Base-by-base conservation (phyloP, 2,797 vertebrate species). In the Pyrocephalus nanus region DNA sequence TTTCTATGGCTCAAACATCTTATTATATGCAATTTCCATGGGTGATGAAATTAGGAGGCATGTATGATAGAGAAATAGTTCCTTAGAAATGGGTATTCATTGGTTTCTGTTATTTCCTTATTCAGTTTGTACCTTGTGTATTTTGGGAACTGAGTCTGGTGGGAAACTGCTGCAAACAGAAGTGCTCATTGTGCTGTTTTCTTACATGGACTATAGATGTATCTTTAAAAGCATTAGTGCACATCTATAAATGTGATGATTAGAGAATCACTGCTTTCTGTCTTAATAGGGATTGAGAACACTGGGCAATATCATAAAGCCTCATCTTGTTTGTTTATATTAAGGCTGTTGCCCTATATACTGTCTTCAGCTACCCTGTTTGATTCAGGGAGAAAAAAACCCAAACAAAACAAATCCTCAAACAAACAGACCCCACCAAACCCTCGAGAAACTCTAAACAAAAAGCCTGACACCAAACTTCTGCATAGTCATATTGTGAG, bases 401-500 rank as follows among this genome's bases (percentile, higher is more conserved):
- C 2, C 12, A 26, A 60, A 13, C 25, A 51, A 67, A 86, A 50
- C 29, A 53, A 66, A 40, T 27, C 7, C 18, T 36, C 19, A 70
- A 73, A 61, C 34, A 71, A 73, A 34, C 13, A 18, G 48, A 26
- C 8, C 3, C 5, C 8, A 27, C 26, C 8, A 64, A 55, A 6
- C 8, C 4, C 12, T 75, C 30, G 19, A 38, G 73, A 67, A 48
- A 64, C 6, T 10, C 9, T 20, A 48, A 26, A 51, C 36, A 66
- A 61, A 83, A 88, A 64, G 9, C 45, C 20, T 22, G 15, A 32
- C 20, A 42, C 26, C 23, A 64, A 7, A 51, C 6, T 43, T 58
- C 34, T 69, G 19, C 0, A 0, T 11, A 26, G 22, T 69, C 27
- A 6, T 50, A 5, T 15, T 2, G 2, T 36, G 74, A 36, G 8